Conservation (phyloP, 2,797 vertebrate genomes). For the Siniperca obscura region DNA sequence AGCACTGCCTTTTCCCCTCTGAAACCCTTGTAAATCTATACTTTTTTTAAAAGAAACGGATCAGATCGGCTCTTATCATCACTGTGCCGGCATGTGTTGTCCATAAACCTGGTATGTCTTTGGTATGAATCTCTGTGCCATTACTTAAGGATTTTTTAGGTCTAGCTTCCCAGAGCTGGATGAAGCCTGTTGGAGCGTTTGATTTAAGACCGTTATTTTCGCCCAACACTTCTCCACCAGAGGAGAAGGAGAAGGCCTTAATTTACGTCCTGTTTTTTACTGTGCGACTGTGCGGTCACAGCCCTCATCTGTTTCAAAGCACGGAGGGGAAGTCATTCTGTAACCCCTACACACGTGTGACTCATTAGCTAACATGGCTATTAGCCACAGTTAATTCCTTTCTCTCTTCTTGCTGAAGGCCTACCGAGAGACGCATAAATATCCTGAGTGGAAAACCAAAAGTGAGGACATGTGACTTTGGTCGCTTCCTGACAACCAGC, state of each 20-base stretch:
- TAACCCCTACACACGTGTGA: conserved; percentile 67
- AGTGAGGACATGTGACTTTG: conserved; percentile 40
- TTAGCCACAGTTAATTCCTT: conserved; percentile 67
- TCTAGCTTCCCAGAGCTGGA: conserved; percentile 48
- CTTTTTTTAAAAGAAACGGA: not conserved
- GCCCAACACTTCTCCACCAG: conserved; percentile 48
- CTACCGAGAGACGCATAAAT: conserved; percentile 54
- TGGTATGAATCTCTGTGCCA: conserved; percentile 47
- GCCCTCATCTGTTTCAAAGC: conserved; percentile 68
- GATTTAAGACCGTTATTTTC: conserved; percentile 70
- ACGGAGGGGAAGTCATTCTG: conserved; percentile 58
- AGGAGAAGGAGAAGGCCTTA: conserved; percentile 43
- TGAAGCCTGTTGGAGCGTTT: conserved; percentile 36
- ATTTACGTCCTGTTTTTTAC: conserved; percentile 61
- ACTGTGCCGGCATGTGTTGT: conserved; percentile 20
- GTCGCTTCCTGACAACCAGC: conserved; percentile 51
- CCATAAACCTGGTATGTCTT: conserved; percentile 22
- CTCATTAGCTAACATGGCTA: conserved; percentile 73
- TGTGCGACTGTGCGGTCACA: conserved; percentile 50
- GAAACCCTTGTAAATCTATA: conserved; percentile 12
- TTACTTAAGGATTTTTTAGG: conserved; percentile 63
- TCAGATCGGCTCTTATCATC: conserved; percentile 40
- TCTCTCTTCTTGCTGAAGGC: conserved; percentile 39
- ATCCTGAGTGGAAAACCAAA: conserved; percentile 53
- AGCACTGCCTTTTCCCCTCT: not conserved